Evolutionary conservation across 2,888 invertebrate genomes (phyloP).

Genomic region (Cheilosia pagana): DNA sequence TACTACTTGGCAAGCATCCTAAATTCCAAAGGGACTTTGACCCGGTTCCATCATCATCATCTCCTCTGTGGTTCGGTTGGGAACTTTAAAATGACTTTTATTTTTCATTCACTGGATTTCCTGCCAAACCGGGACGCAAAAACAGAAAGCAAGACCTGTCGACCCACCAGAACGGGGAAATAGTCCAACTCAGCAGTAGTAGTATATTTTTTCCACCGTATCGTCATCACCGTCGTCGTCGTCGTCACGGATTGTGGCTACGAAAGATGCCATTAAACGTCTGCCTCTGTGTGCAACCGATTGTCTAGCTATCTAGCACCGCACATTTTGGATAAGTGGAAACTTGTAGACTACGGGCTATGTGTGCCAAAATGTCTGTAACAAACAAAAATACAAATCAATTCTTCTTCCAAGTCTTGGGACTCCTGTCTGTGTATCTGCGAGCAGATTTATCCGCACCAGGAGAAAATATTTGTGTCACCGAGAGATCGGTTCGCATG

Average conservation of each 20-base stretch:
- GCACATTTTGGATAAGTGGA: slow-evolving; percentile 67
- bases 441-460: not conserved
- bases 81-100: slow-evolving; percentile 53
- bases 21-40: slow-evolving; percentile 72
- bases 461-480: slow-evolving; percentile 43
- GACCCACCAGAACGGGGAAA: slow-evolving; percentile 19
- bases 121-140: slow-evolving; percentile 3
- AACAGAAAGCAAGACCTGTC: slow-evolving; percentile 22
- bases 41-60: slow-evolving; percentile 49
- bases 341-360: slow-evolving; percentile 55
- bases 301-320: slow-evolving; percentile 64
- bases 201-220: not conserved
- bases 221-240: slow-evolving; percentile 39
- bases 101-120: slow-evolving; percentile 37
- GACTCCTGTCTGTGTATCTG: not conserved
- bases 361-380: slow-evolving; percentile 61
- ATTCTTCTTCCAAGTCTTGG: slow-evolving; percentile 18
- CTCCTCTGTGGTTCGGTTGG: slow-evolving; percentile 1
- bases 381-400: slow-evolving; percentile 36
- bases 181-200: slow-evolving; percentile 39
- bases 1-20: slow-evolving; percentile 64
- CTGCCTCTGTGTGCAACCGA: slow-evolving; percentile 46
- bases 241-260: slow-evolving; percentile 62
- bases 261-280: slow-evolving; percentile 57
- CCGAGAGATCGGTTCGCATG: slow-evolving; percentile 37